Percentiles rank a stretch among this genome's conserved stretches.
phyloP scores from a whole-genome alignment of 2,113 vertebrate genomes.

The Sander lucioperca region DNA sequence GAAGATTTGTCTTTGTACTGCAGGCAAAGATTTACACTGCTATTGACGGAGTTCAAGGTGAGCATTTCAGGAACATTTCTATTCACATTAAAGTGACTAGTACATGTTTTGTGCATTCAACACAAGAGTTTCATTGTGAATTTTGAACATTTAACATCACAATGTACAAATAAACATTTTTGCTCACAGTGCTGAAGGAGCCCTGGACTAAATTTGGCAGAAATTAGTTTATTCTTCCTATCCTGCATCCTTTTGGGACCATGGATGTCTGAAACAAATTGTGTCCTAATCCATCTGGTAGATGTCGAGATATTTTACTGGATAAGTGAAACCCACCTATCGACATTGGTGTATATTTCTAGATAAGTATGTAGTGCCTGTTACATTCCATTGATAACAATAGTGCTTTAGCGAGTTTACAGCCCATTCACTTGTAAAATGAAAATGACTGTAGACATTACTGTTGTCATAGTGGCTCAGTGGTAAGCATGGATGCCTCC shows the following conservation, averaged over 20 bases:
- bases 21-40: not conserved
- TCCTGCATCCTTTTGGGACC: not conserved
- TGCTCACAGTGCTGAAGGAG: not conserved
- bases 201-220: not conserved
- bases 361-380: too few species aligned
- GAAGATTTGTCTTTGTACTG: conserved; percentile 20
- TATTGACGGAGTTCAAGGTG: conserved; percentile 14
- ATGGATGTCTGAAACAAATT: not conserved
- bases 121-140: not conserved
- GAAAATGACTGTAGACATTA: not conserved
- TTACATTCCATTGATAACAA: not conserved
- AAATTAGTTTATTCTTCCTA: not conserved
- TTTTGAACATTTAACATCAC: not conserved
- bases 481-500: not conserved
- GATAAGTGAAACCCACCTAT: not conserved
- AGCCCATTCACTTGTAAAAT: not conserved
- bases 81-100: conserved; percentile 4
- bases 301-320: not conserved
- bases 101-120: conserved; percentile 1
- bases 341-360: not conserved
- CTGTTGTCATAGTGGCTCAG: not conserved
- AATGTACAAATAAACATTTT: not conserved
- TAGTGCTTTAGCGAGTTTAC: not conserved
- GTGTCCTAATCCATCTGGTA: not conserved
- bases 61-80: conserved; percentile 11